A percentile compares a stretch with the other conserved stretches of the same genome.
phyloP scores from a whole-genome alignment of 53 echinoderm and acorn worm genomes.

The Zoroaster sp. region DNA sequence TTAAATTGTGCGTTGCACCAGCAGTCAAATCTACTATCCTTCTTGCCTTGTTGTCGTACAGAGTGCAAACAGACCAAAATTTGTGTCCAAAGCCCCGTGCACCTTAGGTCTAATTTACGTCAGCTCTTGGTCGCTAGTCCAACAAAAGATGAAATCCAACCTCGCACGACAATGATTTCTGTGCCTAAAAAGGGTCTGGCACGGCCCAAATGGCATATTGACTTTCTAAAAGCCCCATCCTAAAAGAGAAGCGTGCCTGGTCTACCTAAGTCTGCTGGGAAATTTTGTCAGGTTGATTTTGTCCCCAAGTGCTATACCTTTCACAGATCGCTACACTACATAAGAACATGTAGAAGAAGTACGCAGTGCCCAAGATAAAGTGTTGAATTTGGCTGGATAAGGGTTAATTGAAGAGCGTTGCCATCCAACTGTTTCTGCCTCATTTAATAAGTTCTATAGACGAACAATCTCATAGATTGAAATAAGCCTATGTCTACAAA shows the following conservation, averaged over 20 bases:
- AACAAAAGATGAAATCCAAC: background rate
- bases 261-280: background rate
- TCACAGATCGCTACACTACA: background rate
- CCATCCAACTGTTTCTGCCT: no score
- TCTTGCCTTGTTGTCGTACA: background rate
- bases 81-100: background rate
- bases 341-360: background rate
- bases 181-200: background rate
- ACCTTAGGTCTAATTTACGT: background rate
- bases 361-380: background rate
- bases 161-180: background rate
- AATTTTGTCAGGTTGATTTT: background rate
- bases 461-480: no score
- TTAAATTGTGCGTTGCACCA: no score
- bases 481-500: no score
- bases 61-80: background rate
- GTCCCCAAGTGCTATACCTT: background rate
- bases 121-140: background rate
- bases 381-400: background rate
- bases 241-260: background rate
- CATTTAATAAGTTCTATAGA: no score
- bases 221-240: background rate
- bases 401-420: no score
- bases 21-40: no score
- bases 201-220: background rate